These are phyloP conservation scores for Brachyrhaphis roseni DNA, from an alignment of 2,797 vertebrate genomes.

Conservation along the genomic window DNA sequence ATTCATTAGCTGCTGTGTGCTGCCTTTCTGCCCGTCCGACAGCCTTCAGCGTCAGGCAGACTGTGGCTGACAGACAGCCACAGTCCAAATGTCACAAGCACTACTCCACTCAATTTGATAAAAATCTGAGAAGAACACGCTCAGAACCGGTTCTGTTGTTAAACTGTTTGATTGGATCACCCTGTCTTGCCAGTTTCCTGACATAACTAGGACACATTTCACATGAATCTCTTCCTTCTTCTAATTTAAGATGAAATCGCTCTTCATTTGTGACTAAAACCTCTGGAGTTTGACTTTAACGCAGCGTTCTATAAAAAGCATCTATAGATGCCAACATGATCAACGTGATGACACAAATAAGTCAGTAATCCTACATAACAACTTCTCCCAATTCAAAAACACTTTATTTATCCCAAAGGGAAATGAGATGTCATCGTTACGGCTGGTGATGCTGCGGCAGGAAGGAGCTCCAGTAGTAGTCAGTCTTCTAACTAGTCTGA, in stretches of 20 bases:
- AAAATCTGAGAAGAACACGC: conserved; percentile 1
- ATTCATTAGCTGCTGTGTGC: conserved; percentile 20
- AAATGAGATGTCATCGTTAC: background rate
- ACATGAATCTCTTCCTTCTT: conserved; percentile 6
- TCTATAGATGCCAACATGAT: background rate
- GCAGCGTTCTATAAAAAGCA: background rate
- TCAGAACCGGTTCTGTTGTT: background rate
- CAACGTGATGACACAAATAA: background rate
- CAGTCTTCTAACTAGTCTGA: background rate
- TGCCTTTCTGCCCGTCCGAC: conserved; percentile 24
- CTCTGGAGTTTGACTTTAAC: background rate
- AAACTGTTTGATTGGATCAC: conserved; percentile 1
- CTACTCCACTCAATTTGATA: background rate
- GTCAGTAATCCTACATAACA: background rate
- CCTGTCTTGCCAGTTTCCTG: background rate
- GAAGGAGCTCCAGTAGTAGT: background rate
- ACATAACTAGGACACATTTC: conserved; percentile 6
- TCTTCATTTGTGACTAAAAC: background rate
- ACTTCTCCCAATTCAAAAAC: background rate
- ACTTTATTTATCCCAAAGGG: background rate
- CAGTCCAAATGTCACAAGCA: conserved; percentile 31
- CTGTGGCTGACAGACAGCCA: conserved; percentile 22
- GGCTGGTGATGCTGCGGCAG: background rate
- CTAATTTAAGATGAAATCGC: background rate
- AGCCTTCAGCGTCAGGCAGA: conserved; percentile 14